A percentile compares a stretch with the other conserved stretches of the same genome.
phyloP scores from a whole-genome alignment of 1,140 invertebrate species.

The Drosophila funebris region DNA sequence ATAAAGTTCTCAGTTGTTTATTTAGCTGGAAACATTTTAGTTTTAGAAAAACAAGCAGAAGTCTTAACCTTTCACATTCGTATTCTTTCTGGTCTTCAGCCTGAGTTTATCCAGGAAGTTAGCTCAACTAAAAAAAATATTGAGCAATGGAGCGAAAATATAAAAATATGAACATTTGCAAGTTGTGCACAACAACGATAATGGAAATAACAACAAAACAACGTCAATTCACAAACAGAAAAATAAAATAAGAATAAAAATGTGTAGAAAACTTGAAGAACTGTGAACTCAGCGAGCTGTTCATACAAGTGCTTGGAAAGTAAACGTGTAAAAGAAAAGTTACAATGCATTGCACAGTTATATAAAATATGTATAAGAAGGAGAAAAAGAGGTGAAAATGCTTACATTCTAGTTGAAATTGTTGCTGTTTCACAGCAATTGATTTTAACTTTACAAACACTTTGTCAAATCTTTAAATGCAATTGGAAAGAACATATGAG shows the following conservation, averaged over 20 bases:
- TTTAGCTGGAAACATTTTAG: conserved; percentile 6
- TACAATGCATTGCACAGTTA: conserved; percentile 27
- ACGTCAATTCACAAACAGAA: background rate
- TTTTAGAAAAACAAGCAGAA: background rate
- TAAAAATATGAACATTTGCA: conserved; percentile 49
- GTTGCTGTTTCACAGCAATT: background rate
- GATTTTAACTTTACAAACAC: no score
- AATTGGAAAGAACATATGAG: background rate
- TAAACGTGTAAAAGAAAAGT: conserved; percentile 41
- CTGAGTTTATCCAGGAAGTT: conserved; percentile 25
- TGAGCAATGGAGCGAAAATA: conserved; percentile 71
- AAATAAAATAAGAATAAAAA: conserved; percentile 9
- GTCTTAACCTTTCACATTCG: background rate
- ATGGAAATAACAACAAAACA: background rate
- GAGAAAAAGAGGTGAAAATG: background rate
- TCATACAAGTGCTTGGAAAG: conserved; percentile 45
- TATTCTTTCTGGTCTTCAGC: conserved; percentile 5
- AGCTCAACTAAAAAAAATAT: conserved; percentile 57
- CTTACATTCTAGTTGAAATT: background rate
- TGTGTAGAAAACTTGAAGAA: conserved; percentile 46
- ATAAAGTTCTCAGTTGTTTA: conserved; percentile 1
- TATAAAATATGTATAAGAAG: conserved; percentile 1
- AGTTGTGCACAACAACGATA: conserved; percentile 19
- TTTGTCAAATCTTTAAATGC: background rate
- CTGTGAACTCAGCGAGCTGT: conserved; percentile 53